Percentiles rank a stretch among this genome's conserved stretches.
Conservation (phyloP, 2,888 invertebrate species). For the Stictocephala bisonia region DNA sequence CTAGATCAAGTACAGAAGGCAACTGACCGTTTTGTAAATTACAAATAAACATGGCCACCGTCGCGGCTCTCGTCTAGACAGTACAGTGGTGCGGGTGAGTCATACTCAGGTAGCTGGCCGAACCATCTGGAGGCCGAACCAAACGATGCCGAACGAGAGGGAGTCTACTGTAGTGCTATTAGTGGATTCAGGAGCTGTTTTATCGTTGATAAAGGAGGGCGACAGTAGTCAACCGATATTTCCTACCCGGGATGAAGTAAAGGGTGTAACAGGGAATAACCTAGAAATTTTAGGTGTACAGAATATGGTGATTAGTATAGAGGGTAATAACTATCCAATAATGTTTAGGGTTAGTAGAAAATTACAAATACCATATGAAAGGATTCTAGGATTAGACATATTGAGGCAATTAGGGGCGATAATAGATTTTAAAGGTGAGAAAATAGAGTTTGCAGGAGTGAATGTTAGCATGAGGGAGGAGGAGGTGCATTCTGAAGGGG, state of each 20-base stretch:
- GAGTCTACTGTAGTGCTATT: too few relatives aligned
- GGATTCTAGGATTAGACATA: constrained; percentile 5
- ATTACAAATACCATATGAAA: neutral
- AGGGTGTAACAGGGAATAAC: neutral
- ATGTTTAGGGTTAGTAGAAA: neutral
- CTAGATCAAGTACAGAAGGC: too few relatives aligned
- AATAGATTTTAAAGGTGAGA: neutral
- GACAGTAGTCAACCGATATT: neutral
- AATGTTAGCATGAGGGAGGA: neutral
- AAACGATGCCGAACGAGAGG: too few relatives aligned
- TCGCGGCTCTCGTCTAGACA: too few relatives aligned
- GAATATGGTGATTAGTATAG: constrained; percentile 5
- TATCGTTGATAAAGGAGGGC: neutral
- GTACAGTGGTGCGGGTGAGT: too few relatives aligned
- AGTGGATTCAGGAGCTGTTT: neutral
- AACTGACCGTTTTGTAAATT: too few relatives aligned
- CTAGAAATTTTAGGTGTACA: neutral
- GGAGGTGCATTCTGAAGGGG: neutral
- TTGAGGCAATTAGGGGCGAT: constrained; percentile 2
- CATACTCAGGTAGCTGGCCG: too few relatives aligned
- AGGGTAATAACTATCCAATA: neutral
- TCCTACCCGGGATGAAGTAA: neutral
- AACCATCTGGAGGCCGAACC: too few relatives aligned
- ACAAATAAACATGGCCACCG: too few relatives aligned
- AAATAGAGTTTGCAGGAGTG: neutral